phyloP scores from a whole-genome alignment of 2,797 vertebrate species.

The Thamnophis elegans region DNA sequence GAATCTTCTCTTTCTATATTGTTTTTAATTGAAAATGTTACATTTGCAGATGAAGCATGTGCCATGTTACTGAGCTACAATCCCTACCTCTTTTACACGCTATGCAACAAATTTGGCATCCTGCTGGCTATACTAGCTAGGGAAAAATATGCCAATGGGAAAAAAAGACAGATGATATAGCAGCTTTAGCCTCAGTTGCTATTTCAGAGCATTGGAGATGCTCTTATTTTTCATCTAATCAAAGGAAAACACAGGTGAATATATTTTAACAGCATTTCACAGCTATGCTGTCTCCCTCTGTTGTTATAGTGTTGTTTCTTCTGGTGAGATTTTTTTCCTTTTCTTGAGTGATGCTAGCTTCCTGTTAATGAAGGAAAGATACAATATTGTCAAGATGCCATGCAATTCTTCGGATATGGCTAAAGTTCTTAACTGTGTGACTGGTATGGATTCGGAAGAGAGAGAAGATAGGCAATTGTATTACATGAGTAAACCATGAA shows the following conservation, averaged over 20 bases:
- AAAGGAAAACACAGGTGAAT: background rate
- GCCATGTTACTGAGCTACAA: background rate
- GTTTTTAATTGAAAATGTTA: background rate
- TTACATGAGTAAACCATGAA: background rate
- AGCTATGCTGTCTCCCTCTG: background rate
- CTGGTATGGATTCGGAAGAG: background rate
- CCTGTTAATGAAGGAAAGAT: background rate
- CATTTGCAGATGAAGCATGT: background rate
- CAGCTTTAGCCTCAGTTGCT: background rate
- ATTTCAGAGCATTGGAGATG: background rate
- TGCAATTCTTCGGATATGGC: background rate
- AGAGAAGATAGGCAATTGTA: background rate
- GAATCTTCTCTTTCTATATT: background rate
- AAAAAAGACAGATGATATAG: background rate
- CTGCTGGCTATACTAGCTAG: background rate
- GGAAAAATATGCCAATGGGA: background rate
- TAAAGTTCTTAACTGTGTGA: background rate
- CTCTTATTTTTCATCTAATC: background rate
- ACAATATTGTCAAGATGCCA: background rate
- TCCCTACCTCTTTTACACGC: background rate
- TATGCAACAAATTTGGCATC: background rate
- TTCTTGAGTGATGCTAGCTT: background rate
- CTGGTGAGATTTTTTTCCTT: background rate
- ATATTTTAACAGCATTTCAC: background rate
- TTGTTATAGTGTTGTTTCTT: background rate